Evolutionary conservation across 2,888 invertebrate genomes (phyloP).

Genomic region (Adelognathus sp.): DNA sequence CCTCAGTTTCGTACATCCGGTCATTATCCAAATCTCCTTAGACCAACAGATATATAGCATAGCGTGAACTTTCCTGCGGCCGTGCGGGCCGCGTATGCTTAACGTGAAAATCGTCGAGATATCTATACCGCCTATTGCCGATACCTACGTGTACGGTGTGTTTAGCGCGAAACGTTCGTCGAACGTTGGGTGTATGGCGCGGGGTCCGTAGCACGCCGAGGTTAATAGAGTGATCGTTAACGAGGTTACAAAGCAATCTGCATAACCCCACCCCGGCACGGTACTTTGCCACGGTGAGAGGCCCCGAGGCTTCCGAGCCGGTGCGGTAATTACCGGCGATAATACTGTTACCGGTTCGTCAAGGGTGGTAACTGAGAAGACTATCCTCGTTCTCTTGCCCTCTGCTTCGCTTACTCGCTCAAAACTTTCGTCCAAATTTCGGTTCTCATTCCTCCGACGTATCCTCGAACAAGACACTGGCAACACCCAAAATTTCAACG

Average conservation of each 20-base stretch:
- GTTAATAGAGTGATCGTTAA: slow-evolving; percentile 80
- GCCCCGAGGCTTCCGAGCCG: slow-evolving; percentile 65
- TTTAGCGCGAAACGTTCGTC: slow-evolving; percentile 24
- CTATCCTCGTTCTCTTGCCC: slow-evolving; percentile 55
- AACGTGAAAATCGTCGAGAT: slow-evolving; percentile 31
- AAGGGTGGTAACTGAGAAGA: slow-evolving; percentile 75
- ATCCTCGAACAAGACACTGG: not conserved
- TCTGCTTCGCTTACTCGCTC: slow-evolving; percentile 24
- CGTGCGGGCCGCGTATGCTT: slow-evolving; percentile 23
- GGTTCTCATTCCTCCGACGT: slow-evolving; percentile 6
- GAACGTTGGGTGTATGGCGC: slow-evolving; percentile 31
- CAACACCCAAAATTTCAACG: not conserved
- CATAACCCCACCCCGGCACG: slow-evolving; percentile 74
- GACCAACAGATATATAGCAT: too few species aligned
- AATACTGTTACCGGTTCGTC: slow-evolving; percentile 77
- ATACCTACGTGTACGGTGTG: slow-evolving; percentile 13
- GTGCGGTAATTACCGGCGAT: slow-evolving; percentile 77
- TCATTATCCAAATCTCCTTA: too few species aligned
- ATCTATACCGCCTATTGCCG: not conserved
- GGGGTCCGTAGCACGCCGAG: slow-evolving; percentile 66
- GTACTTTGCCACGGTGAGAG: slow-evolving; percentile 69
- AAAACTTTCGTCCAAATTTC: slow-evolving; percentile 28
- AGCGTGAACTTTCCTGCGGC: slow-evolving; percentile 24
- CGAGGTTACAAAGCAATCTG: slow-evolving; percentile 81
- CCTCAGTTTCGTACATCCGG: too few species aligned